Percentiles rank a stretch among this genome's conserved stretches.
Conservation (phyloP, 2,113 vertebrate species). For the Rostratula benghalensis region DNA sequence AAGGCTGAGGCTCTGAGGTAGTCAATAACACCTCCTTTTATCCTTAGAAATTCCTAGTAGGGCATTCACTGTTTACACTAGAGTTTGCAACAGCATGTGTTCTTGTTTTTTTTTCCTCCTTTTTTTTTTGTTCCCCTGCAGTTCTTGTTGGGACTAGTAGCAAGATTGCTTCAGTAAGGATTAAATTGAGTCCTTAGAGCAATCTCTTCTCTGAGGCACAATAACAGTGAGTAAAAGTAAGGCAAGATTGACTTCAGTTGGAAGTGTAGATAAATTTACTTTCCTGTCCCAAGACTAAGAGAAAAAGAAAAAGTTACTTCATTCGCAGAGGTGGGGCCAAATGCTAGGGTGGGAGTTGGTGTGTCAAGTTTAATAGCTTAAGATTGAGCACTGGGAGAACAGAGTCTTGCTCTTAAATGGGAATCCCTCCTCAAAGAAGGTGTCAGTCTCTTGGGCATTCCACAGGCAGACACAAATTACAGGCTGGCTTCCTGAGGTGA, state of each 20-base stretch:
- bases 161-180: background rate
- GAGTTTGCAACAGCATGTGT: background rate
- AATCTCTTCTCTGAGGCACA: background rate
- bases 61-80: background rate
- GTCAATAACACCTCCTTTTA: background rate
- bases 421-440: background rate
- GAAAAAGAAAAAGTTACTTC: background rate
- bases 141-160: background rate
- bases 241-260: background rate
- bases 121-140: background rate
- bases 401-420: background rate
- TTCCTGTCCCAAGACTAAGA: background rate
- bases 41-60: background rate
- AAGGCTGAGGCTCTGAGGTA: background rate
- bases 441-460: background rate
- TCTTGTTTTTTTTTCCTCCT: background rate
- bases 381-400: background rate
- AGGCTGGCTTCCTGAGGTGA: background rate
- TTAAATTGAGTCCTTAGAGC: background rate
- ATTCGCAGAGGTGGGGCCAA: background rate
- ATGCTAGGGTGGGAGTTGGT: background rate
- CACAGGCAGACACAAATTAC: fast-evolving
- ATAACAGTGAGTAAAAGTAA: background rate
- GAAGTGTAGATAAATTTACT: background rate
- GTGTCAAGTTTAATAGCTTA: too few species aligned